Conservation (phyloP, 2,888 invertebrate genomes). For the Patella caerulea region DNA sequence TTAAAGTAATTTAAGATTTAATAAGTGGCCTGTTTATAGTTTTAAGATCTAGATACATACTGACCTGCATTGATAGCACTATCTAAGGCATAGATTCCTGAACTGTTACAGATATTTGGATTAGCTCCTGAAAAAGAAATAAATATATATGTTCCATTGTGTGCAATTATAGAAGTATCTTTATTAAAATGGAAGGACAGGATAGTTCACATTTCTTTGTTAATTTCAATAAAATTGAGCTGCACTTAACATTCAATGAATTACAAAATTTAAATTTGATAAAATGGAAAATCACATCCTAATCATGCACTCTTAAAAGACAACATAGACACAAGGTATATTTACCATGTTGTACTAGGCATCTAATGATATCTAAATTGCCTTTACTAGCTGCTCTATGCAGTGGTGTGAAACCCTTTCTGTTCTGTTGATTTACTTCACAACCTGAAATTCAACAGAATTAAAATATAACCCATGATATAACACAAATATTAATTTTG, state of each 20-base stretch:
- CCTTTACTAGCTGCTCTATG: conserved; percentile 63
- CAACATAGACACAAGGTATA: background rate
- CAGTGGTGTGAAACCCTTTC: conserved; percentile 55
- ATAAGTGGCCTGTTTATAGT: no score
- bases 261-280: no score
- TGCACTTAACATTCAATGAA: no score
- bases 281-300: no score
- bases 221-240: no score
- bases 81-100: conserved; percentile 57
- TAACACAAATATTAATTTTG: no score
- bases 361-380: conserved; percentile 47
- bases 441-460: conserved; percentile 44
- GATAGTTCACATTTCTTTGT: no score
- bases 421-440: conserved; percentile 52
- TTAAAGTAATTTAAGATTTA: no score
- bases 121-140: conserved; percentile 49
- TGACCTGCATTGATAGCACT: conserved; percentile 59
- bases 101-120: conserved; percentile 42
- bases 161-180: background rate
- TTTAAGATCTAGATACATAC: no score
- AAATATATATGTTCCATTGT: background rate
- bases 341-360: conserved; percentile 49
- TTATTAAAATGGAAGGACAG: no score
- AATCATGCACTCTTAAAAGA: no score
- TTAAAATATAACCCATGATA: no score